Evolutionary conservation across 23 tunicate genomes (phyloP), one percentile per base, ranked within the genome.

Genomic region (Corella eumyota): DNA sequence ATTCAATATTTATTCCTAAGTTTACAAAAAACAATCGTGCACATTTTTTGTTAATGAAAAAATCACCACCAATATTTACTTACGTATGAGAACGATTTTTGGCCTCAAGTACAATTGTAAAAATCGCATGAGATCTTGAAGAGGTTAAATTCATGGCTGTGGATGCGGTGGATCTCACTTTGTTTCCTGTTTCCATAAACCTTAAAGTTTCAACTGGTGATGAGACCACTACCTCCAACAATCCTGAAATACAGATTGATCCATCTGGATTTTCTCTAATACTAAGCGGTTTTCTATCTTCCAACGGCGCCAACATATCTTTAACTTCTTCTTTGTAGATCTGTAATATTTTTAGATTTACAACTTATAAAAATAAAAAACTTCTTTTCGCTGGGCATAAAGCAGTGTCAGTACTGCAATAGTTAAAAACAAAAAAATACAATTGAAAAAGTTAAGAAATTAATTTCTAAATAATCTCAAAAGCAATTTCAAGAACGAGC

Each of bases 121-220:
- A 91, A 38, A 81, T 81, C 1, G 98, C 98, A 64, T 91, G 98
- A 2, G 92, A 81, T 2, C 98, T 67, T 3, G 98, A 91, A 25
- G 98, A 91, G 1, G 81, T 90, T 24, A 65, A 30, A 64, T 91
- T 91, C 98, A 91, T 91, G 17, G 90, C 90, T 21, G 98, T 91
- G 30, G 84, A 77, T 0, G 68, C 98, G 0, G 83, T 75, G 1
- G 98, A 62, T 1, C 98, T 79, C 26, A 40, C 37, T 11, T 40
- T 19, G 50, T 91, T 91, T 33, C 98, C 98, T 21, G 50, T 51
- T 32, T 81, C 90, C 85, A 91, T 81, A 31, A 32, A 65, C 19
- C 54, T 75, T 3, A 91, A 36, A 3, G 90, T 81, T 21, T 72
- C 72, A 34, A 31, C 4, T 19, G 70, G 75, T 45, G 57, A 64